phyloP scores from a whole-genome alignment of 2,113 vertebrate genomes.

The Excalfactoria chinensis region DNA sequence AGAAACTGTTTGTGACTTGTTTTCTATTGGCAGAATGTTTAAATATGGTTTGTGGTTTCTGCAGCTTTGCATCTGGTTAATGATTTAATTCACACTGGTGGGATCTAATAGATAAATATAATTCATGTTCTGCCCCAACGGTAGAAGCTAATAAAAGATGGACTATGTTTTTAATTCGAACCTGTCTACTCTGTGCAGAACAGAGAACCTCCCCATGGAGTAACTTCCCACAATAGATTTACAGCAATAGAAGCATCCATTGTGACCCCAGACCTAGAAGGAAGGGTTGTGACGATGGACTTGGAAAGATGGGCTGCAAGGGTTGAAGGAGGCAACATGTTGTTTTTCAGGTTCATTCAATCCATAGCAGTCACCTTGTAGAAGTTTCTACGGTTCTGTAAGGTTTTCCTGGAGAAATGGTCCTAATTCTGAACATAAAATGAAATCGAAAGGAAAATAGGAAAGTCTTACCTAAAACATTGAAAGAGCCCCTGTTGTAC shows the following conservation, averaged over 20 bases:
- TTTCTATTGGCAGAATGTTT: not conserved
- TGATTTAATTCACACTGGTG: not conserved
- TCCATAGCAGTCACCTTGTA: not conserved
- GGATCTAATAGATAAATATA: not conserved
- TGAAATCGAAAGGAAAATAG: not conserved
- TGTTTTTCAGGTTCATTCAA: not conserved
- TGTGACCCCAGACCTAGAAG: not conserved
- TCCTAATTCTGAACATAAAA: not conserved
- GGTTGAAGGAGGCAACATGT: not conserved
- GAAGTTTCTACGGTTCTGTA: not conserved
- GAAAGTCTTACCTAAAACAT: not conserved
- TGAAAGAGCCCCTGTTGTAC: not conserved
- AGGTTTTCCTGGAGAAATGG: not conserved
- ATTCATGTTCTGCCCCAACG: not conserved
- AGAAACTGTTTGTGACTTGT: not conserved
- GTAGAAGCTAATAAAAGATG: not conserved
- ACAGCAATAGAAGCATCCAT: not conserved
- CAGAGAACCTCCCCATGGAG: accelerated
- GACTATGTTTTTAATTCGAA: not conserved
- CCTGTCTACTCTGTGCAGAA: not conserved
- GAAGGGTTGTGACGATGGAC: not conserved
- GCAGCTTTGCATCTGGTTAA: too few relatives aligned
- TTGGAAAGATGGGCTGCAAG: not conserved
- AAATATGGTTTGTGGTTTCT: not conserved
- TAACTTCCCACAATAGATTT: not conserved